These are phyloP conservation scores for Gasteruption jaculator DNA, from an alignment of 2,888 invertebrate genomes.

Conservation along the genomic window DNA sequence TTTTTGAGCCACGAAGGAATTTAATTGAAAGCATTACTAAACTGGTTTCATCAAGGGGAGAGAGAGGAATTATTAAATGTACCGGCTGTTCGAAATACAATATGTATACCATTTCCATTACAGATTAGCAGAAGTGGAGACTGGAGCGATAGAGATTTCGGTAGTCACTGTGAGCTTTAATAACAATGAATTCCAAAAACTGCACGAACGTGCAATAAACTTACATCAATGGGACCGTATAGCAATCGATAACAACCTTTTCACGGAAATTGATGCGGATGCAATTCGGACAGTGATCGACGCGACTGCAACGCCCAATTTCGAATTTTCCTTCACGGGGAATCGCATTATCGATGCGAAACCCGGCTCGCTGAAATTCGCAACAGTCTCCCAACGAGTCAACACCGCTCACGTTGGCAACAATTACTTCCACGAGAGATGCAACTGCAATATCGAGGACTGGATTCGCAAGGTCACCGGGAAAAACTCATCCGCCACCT, in stretches of 20 bases:
- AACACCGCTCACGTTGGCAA: slow-evolving; percentile 54
- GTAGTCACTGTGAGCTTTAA: slow-evolving; percentile 60
- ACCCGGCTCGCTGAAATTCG: slow-evolving; percentile 58
- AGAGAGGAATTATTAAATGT: too few relatives aligned
- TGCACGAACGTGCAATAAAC: slow-evolving; percentile 60
- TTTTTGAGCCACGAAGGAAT: too few relatives aligned
- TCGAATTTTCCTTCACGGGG: slow-evolving; percentile 55
- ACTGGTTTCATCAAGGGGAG: too few relatives aligned
- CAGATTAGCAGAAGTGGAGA: slow-evolving; percentile 61
- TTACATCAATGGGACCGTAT: slow-evolving; percentile 66
- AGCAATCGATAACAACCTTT: slow-evolving; percentile 62
- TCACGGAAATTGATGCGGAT: slow-evolving; percentile 57
- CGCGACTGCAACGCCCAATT: slow-evolving; percentile 44
- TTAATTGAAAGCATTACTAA: too few relatives aligned
- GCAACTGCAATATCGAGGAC: slow-evolving; percentile 60
- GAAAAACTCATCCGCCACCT: slow-evolving; percentile 52
- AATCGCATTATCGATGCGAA: slow-evolving; percentile 58
- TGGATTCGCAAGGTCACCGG: slow-evolving; percentile 57
- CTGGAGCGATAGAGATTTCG: slow-evolving; percentile 63
- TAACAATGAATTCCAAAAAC: slow-evolving; percentile 60
- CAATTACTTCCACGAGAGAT: slow-evolving; percentile 63
- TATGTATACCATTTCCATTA: slow-evolving; percentile 44
- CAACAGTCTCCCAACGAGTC: slow-evolving; percentile 54
- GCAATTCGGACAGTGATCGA: slow-evolving; percentile 56
- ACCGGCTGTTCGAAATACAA: too few relatives aligned